Base-by-base conservation (phyloP, 2,888 invertebrate species). In the Oasisia sp. region DNA sequence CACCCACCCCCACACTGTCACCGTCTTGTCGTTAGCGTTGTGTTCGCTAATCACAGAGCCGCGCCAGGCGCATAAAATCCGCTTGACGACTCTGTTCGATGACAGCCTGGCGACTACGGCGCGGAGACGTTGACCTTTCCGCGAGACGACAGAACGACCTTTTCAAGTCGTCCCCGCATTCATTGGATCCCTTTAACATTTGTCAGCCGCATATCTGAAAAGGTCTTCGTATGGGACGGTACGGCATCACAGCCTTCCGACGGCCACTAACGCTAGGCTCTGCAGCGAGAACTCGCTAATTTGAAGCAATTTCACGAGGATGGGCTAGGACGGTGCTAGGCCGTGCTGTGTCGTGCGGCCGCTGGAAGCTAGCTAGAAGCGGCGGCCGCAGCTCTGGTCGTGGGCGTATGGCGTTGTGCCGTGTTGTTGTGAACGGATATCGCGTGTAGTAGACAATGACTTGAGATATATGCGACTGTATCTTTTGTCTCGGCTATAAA, bases 151-250 rank as follows among this genome's bases (percentile, higher is more conserved):
- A n/a, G 74, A 50, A 50, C 27, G 74, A 74, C 74, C 74, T 74
- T 74, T 74, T 19, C 27, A 74, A 74, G 74, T 74, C 19, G 74
- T 74, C 27, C 74, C 27, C n/a, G 27, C 74, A 74, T 74, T n/a
- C 74, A 74, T 74, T 74, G 74, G 74, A 7, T 50, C 74, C 74
- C 74, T 74, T 74, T 74, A 74, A 74, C 74, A 74, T 74, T 74
- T 74, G 14, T 19, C 74, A 74, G n/a, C 74, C n/a, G 74, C 14
- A 74, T 74, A 74, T 74, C 74, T 74, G 74, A 74, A 74, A 74
- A 74, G 74, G 74, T 74, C 74, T 74, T n/a, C 27, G 27, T 7
- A 27, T 27, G 7, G 74, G 74, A 19, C 74, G 27, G 27, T 27
- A 27, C 27, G n/a, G 50, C 0, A 14, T 12, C 5, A 14, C 50